Conservation (phyloP, 2,797 vertebrate species). For the Lindbergichthys nudifrons region DNA sequence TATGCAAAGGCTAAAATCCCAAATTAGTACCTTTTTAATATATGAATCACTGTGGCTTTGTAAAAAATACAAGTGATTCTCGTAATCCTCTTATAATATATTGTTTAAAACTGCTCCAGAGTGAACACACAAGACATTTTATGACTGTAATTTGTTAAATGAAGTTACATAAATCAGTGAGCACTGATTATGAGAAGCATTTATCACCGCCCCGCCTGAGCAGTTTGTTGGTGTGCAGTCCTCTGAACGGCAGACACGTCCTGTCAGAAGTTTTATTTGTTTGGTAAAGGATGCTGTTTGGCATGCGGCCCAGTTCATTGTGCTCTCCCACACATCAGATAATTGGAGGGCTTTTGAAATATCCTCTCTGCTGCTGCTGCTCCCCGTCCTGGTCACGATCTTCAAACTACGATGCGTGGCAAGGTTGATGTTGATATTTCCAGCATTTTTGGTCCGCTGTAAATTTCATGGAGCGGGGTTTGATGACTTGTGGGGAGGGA, state of each 20-base stretch:
- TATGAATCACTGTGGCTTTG: not conserved
- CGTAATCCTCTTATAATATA: too few relatives aligned
- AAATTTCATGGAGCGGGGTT: constrained; percentile 56
- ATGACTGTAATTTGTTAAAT: constrained; percentile 4
- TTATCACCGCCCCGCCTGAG: constrained; percentile 8
- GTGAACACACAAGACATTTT: not conserved
- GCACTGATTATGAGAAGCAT: constrained; percentile 1
- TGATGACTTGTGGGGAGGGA: constrained; percentile 65
- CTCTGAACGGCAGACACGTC: constrained; percentile 44
- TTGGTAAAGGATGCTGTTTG: constrained; percentile 65
- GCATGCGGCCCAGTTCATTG: constrained; percentile 44
- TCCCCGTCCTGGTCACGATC: constrained; percentile 65
- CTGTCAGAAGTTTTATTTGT: constrained; percentile 59
- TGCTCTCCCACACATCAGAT: constrained; percentile 74
- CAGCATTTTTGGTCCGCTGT: constrained; percentile 57
- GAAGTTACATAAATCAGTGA: not conserved
- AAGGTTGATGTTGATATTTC: constrained; percentile 65
- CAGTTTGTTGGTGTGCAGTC: constrained; percentile 31
- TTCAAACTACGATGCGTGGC: constrained; percentile 54
- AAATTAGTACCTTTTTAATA: not conserved
- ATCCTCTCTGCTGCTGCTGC: constrained; percentile 31
- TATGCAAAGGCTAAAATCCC: too few relatives aligned
- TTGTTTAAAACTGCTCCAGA: too few relatives aligned
- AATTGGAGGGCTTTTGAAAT: constrained; percentile 72
- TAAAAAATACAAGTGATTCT: not conserved